These are phyloP conservation scores for Coenobita brevimanus DNA, from an alignment of 1,140 invertebrate genomes.

Conservation along the genomic window DNA sequence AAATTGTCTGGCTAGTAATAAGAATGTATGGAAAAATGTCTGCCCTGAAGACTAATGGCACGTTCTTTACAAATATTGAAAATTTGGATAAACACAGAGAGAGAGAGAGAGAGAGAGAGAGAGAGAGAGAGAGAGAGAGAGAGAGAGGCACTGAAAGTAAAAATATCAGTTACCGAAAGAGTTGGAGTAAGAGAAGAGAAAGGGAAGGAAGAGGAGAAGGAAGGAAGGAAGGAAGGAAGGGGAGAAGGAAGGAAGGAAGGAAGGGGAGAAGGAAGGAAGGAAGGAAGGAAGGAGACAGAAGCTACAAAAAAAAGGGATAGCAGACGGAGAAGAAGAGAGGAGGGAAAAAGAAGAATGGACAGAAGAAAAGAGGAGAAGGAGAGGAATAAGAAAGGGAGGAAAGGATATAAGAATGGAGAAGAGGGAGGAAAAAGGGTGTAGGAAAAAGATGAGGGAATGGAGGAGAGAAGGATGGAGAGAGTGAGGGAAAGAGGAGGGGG, in stretches of 20 bases:
- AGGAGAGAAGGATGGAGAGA: neutral
- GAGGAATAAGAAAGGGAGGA: neutral
- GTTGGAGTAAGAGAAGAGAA: constrained; percentile 4
- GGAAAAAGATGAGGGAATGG: neutral
- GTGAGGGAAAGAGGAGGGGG: neutral
- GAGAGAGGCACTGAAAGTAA: no score
- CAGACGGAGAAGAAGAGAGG: neutral
- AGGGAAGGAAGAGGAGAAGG: neutral
- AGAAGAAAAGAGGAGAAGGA: neutral
- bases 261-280: neutral
- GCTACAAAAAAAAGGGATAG: no score
- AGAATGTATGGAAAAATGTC: no score
- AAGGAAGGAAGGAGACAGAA: neutral
- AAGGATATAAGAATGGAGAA: neutral
- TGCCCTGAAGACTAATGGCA: no score
- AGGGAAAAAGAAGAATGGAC: neutral
- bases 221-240: neutral
- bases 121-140: constrained; percentile 16
- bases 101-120: neutral
- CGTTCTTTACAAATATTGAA: no score
- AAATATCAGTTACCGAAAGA: no score
- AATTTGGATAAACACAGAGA: no score
- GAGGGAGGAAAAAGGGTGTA: neutral
- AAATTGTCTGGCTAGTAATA: no score
- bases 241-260: neutral